Evolutionary conservation across 2,797 vertebrate genomes (phyloP), one percentile per base, ranked within the genome.

Genomic region (Malurus splendens): DNA sequence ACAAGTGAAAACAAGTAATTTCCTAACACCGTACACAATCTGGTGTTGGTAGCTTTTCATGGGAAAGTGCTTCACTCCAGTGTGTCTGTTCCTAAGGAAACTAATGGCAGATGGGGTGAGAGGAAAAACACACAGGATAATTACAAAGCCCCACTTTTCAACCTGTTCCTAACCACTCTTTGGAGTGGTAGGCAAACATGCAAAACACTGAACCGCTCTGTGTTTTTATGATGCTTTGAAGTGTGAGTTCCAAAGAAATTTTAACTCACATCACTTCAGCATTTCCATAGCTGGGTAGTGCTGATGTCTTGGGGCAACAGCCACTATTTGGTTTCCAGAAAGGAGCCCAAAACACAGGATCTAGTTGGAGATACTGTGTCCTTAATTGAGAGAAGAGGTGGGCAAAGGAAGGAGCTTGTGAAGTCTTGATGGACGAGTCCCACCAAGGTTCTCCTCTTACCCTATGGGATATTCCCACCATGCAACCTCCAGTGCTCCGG

Each of bases 1-100:
- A 93, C 88, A 92, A 90, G 87, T 91, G 66, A 79, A 86, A 93
- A 57, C 88, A 94, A 95, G 84, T 89, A 39, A 85, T 95, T 87
- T 89, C 27, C 55, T 72, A 32, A 73, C 56, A 66, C 19, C 23
- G 50, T 41, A 45, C 27, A 82, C 48, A 68, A 22, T 48, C 59
- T 74, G 59, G 17, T 66, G 48, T 45, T 87, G 68, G 48, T 76
- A 76, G 44, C 27, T 51, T 77, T 92, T 78, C 79, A 75, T 92
- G 91, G 91, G 94, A 92, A 94, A 95, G 82, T 64, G 60, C 76
- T 83, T 91, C 14, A 0, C 70, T 91, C 41, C 78, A 28, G 30
- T 23, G 50, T 68, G 61, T 62, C 79, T 85, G 10, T 82, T 94
- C 87, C 83, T 82, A 73, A 92, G 82, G 84, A 70, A 91, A 91